Conservation (phyloP, 2,113 vertebrate genomes). For the Gadus macrocephalus region DNA sequence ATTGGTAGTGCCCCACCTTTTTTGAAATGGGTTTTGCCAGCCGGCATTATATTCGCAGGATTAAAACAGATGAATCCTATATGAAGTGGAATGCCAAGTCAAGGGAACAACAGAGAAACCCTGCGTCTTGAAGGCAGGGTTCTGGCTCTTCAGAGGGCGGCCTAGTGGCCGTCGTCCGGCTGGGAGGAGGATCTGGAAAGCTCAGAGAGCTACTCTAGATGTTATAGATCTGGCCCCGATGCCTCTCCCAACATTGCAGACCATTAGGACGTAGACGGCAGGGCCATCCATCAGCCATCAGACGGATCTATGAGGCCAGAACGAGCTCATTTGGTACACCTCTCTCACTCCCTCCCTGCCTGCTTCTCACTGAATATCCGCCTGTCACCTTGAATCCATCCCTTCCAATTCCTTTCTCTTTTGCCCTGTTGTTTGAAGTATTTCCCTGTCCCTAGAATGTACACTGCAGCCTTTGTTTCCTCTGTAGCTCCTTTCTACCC, state of each 20-base stretch:
- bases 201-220: conserved; percentile 51
- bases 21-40: no score
- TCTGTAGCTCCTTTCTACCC: no score
- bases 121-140: no score
- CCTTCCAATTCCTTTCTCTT: background rate
- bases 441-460: background rate
- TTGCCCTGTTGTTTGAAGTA: background rate
- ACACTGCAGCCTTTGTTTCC: no score
- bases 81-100: no score
- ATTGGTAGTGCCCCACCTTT: no score
- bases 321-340: conserved; percentile 29
- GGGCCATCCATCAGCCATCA: conserved; percentile 46
- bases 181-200: conserved; percentile 36
- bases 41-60: background rate
- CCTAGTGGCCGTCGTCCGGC: no score
- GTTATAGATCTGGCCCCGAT: conserved; percentile 49
- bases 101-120: no score
- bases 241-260: conserved; percentile 39
- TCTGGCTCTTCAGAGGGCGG: no score
- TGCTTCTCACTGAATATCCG: conserved; percentile 21
- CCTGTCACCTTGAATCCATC: background rate
- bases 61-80: conserved; percentile 30
- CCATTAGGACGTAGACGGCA: conserved; percentile 48
- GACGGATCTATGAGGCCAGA: conserved; percentile 28
- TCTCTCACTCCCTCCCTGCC: conserved; percentile 16